Evolutionary conservation across 1,140 invertebrate species (phyloP).

Genomic region (Diuraphis noxia): DNA sequence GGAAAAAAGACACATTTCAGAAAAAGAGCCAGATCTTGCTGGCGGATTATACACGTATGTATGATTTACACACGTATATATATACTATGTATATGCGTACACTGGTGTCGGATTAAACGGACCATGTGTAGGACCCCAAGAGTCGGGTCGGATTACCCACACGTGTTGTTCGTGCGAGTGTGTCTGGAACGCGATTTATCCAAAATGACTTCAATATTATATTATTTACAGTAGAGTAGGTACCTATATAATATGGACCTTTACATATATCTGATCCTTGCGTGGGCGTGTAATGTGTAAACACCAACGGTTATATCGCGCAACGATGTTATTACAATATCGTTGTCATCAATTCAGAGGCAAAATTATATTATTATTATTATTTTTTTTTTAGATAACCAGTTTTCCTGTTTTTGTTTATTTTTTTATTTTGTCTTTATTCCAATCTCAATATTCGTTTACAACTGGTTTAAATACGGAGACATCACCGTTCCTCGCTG

Average conservation of each 20-base stretch:
- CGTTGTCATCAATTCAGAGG: neutral
- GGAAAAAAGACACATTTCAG: neutral
- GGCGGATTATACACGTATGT: neutral
- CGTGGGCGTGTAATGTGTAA: neutral
- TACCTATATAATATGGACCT: neutral
- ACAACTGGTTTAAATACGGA: conserved; percentile 21
- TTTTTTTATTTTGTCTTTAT: neutral
- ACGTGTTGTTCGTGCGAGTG: neutral
- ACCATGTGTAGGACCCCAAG: neutral
- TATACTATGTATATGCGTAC: neutral
- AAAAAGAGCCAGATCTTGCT: neutral
- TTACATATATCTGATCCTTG: neutral
- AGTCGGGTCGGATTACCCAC: conserved; percentile 10
- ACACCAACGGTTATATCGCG: neutral
- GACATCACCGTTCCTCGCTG: neutral
- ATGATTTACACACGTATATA: neutral
- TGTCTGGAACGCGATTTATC: neutral
- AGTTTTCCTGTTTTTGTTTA: neutral
- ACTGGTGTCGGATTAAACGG: neutral
- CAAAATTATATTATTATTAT: conserved; percentile 28
- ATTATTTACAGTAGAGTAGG: neutral
- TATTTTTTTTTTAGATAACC: neutral
- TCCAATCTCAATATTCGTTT: neutral
- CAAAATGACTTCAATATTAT: neutral
- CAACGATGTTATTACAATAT: neutral